phyloP scores from a whole-genome alignment of 1,140 invertebrate species.

The Sitobion miscanthi region DNA sequence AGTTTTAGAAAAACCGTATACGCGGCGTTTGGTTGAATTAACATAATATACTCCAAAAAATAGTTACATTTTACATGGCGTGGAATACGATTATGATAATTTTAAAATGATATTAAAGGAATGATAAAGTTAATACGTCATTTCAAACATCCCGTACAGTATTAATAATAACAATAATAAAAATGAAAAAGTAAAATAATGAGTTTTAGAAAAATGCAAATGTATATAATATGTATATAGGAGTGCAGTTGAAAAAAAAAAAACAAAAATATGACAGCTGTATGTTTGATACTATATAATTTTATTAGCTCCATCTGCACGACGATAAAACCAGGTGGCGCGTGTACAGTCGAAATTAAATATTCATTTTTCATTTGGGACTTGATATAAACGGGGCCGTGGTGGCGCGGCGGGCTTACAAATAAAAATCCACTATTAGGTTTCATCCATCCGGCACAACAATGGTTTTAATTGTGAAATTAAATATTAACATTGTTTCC shows the following conservation, averaged over 20 bases:
- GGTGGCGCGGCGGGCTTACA: neutral
- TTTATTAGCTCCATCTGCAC: constrained; percentile 2
- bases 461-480: constrained; percentile 9
- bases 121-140: neutral
- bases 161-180: neutral
- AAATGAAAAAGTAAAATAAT: neutral
- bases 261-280: constrained; percentile 14
- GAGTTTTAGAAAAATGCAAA: neutral
- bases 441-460: neutral
- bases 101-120: neutral
- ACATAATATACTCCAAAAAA: neutral
- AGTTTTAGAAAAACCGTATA: neutral
- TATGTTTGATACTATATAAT: constrained; percentile 27
- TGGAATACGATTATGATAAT: neutral
- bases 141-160: neutral
- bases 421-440: constrained; percentile 28
- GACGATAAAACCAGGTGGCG: constrained; percentile 18
- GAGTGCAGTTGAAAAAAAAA: neutral
- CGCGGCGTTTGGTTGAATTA: too few relatives aligned
- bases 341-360: constrained; percentile 10
- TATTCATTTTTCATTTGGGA: constrained; percentile 36
- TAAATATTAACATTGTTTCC: neutral
- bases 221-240: neutral
- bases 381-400: neutral
- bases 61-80: too few relatives aligned